Evolutionary conservation across 2,113 vertebrate genomes (phyloP).

Genomic region (Chroicocephalus ridibundus): DNA sequence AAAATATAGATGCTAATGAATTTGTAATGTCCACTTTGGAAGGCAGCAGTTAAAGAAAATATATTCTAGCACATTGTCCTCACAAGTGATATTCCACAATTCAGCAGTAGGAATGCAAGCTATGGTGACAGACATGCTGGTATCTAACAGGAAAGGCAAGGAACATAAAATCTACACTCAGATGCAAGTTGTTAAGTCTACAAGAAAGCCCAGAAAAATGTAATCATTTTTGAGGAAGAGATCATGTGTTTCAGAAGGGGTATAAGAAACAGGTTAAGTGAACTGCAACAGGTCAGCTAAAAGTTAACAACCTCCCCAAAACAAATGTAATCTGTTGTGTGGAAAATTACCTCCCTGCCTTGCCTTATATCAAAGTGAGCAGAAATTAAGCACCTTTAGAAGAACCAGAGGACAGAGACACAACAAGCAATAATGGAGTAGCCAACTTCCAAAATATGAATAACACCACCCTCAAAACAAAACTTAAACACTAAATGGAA

Average conservation of each 20-base stretch:
- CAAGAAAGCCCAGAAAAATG: background rate
- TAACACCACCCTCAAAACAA: background rate
- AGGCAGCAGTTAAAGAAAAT: background rate
- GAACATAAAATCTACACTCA: background rate
- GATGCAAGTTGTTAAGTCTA: background rate
- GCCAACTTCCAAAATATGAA: background rate
- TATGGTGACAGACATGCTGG: background rate
- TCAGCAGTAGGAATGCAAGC: background rate
- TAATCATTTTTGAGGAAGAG: background rate
- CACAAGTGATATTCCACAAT: background rate
- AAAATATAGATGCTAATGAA: background rate
- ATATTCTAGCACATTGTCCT: background rate
- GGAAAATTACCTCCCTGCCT: background rate
- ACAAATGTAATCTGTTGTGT: background rate
- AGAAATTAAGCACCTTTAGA: background rate
- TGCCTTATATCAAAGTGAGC: background rate
- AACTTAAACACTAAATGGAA: background rate
- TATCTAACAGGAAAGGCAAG: background rate
- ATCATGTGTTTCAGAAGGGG: background rate
- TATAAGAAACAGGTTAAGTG: background rate
- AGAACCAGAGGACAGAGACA: background rate
- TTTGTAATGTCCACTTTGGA: background rate
- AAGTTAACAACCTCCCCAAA: background rate
- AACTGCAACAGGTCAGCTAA: background rate
- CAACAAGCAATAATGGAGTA: background rate